Percentiles rank a stretch among this genome's conserved stretches.
These are phyloP conservation scores for Entomobrya multifasciata DNA, from an alignment of 2,888 invertebrate genomes.

Conservation along the genomic window DNA sequence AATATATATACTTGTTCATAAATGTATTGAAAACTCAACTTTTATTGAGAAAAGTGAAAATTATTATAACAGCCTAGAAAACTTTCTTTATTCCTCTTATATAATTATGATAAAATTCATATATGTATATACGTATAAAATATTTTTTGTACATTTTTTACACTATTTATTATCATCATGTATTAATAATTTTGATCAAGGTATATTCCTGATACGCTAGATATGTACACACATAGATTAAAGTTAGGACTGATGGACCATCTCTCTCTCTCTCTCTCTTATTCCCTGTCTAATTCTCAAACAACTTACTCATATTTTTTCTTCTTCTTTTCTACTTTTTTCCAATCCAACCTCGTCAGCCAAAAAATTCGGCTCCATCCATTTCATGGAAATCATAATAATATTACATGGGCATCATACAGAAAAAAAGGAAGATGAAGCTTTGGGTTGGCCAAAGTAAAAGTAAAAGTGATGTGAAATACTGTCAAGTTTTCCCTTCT, in stretches of 20 bases:
- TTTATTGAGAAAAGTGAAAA: constrained; percentile 22
- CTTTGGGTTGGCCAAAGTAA: constrained; percentile 48
- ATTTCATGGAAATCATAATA: constrained; percentile 71
- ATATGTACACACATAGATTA: neutral
- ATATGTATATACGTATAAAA: neutral
- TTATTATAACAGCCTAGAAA: constrained; percentile 27
- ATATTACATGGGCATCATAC: constrained; percentile 68
- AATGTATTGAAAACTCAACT: too few relatives aligned
- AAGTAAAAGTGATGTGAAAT: constrained; percentile 69
- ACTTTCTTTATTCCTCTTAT: constrained; percentile 4
- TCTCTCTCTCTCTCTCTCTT: constrained; percentile 47
- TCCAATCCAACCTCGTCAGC: constrained; percentile 71
- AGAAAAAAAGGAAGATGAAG: constrained; percentile 7
- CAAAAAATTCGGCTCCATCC: constrained; percentile 66
- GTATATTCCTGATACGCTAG: neutral
- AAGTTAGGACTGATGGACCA: constrained; percentile 65
- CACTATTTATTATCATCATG: constrained; percentile 44
- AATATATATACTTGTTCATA: too few relatives aligned
- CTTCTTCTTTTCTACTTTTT: constrained; percentile 39
- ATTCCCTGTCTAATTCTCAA: constrained; percentile 62
- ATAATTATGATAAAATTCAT: constrained; percentile 1
- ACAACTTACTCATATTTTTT: constrained; percentile 49
- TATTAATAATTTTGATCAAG: neutral
- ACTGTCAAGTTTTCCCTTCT: constrained; percentile 60
- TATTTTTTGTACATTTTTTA: constrained; percentile 36